Conservation (phyloP, 2,888 invertebrate genomes). For the Scaptomyza caliginosa region DNA sequence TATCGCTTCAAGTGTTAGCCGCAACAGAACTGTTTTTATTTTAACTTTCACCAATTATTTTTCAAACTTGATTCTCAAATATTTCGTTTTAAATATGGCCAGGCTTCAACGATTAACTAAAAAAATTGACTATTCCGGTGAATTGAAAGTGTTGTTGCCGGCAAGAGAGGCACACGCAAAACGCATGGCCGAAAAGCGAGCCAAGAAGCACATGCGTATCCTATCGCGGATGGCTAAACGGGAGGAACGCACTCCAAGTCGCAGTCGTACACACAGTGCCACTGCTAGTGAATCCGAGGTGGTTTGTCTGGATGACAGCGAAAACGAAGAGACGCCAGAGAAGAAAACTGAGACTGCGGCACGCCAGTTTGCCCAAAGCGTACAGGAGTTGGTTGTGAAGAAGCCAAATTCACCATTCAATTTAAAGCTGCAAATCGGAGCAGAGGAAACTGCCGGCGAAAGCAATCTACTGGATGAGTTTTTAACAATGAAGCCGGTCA, state of each 20-base stretch:
- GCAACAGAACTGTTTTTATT: not conserved
- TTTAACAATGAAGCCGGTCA: constrained; percentile 39
- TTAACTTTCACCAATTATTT: not conserved
- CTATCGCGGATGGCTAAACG: not conserved
- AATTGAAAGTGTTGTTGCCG: constrained; percentile 14
- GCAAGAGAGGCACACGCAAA: not conserved
- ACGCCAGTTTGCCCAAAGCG: not conserved
- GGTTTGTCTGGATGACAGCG: constrained; percentile 68
- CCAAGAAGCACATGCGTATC: not conserved
- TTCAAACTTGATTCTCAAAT: not conserved
- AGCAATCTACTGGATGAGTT: constrained; percentile 58
- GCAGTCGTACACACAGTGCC: constrained; percentile 21
- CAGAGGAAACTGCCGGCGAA: constrained; percentile 21
- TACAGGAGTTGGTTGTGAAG: not conserved
- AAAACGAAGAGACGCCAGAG: constrained; percentile 67
- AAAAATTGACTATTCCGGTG: constrained; percentile 25
- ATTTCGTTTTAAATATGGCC: not conserved
- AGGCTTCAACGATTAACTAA: constrained; percentile 24
- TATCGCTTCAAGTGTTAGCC: not conserved
- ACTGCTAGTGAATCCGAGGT: constrained; percentile 49
- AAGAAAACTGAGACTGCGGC: constrained; percentile 25
- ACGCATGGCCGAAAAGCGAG: not conserved
- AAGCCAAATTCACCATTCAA: constrained; percentile 10
- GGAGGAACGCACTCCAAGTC: constrained; percentile 26
- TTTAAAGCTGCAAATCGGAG: constrained; percentile 12